Evolutionary conservation across 2,113 vertebrate species (phyloP).

Genomic region (Octodon degus): DNA sequence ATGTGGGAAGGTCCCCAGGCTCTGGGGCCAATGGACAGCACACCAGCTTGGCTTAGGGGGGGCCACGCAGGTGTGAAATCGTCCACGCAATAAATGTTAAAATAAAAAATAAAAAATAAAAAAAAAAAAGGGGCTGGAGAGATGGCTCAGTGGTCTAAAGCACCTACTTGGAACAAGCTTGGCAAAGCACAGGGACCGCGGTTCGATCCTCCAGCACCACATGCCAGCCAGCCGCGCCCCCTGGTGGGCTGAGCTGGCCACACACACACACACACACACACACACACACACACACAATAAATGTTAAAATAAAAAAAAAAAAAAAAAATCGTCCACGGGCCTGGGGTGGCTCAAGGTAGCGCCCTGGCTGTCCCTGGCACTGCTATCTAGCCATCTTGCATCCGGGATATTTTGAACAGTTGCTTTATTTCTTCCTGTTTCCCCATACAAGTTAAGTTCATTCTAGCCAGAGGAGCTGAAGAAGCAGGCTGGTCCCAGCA

Average conservation of each 20-base stretch:
- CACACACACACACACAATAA: too few species aligned
- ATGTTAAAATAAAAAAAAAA: too few species aligned
- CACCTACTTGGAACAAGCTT: too few species aligned
- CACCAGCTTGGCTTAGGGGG: not conserved
- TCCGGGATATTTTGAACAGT: not conserved
- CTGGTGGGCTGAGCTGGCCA: too few species aligned
- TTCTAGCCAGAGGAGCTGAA: not conserved
- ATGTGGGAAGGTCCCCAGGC: not conserved
- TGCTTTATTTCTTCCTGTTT: not conserved
- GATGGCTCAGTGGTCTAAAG: too few species aligned
- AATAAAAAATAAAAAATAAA: too few species aligned
- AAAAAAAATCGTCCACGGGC: not conserved
- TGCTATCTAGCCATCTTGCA: not conserved
- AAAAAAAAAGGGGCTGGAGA: too few species aligned
- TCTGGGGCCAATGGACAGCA: rapidly evolving
- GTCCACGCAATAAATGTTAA: too few species aligned
- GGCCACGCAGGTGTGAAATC: not conserved
- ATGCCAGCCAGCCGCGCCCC: too few species aligned
- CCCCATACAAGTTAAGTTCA: not conserved
- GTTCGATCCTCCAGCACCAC: too few species aligned
- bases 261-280: too few species aligned
- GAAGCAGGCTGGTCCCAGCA: not conserved
- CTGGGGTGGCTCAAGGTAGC: not conserved
- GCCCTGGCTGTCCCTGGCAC: not conserved
- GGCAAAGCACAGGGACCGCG: too few species aligned